These are phyloP conservation scores for Zosterops borbonicus DNA, from an alignment of 2,113 vertebrate genomes.

Conservation along the genomic window DNA sequence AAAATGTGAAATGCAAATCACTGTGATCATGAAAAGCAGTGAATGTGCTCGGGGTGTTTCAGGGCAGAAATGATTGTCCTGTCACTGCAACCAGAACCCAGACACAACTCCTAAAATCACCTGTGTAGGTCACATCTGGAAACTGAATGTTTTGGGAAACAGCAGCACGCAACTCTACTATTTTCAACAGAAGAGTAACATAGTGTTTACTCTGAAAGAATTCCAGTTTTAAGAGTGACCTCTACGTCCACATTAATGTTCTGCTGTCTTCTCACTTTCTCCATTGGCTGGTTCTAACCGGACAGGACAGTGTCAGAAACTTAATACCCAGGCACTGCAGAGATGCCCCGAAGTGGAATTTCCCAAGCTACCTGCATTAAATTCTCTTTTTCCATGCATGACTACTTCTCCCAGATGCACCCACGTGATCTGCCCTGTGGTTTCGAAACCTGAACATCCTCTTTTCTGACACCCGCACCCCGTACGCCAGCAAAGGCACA, in stretches of 20 bases:
- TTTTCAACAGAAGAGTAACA: neutral
- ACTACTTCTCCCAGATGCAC: neutral
- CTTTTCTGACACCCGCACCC: neutral
- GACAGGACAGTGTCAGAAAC: neutral
- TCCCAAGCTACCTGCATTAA: neutral
- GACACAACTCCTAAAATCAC: neutral
- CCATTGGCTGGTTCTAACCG: neutral
- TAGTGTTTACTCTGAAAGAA: neutral
- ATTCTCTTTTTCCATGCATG: neutral
- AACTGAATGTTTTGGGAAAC: neutral
- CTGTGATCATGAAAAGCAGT: neutral
- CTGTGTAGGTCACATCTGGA: neutral
- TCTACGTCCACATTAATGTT: fast-evolving
- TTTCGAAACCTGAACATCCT: neutral
- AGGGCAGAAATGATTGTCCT: neutral
- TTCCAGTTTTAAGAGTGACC: neutral
- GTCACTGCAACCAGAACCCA: neutral
- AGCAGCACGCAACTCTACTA: neutral
- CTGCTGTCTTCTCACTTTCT: neutral
- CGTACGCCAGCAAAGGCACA: neutral
- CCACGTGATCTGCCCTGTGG: neutral
- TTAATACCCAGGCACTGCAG: neutral
- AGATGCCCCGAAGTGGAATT: neutral
- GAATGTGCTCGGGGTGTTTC: fast-evolving
- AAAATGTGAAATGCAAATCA: neutral